Percentiles rank a stretch among this genome's conserved stretches.
These are phyloP conservation scores for Psittacara wagleri DNA, from an alignment of 2,113 vertebrate species.

Conservation along the genomic window DNA sequence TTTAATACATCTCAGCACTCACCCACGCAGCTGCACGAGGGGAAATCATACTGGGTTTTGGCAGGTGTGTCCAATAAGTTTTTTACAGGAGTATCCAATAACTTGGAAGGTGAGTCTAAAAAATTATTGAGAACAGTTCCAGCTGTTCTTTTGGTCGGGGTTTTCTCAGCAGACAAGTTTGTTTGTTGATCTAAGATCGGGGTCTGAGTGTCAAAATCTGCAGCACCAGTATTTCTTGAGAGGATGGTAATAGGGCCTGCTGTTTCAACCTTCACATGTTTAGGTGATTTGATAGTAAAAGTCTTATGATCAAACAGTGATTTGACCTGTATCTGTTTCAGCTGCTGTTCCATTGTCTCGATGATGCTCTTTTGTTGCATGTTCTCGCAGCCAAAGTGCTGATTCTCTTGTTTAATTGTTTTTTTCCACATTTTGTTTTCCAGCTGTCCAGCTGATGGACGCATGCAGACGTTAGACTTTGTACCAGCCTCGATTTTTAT, in stretches of 20 bases:
- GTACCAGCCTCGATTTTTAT: slow-evolving; percentile 84
- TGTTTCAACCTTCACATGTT: slow-evolving; percentile 90
- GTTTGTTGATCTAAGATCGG: slow-evolving; percentile 68
- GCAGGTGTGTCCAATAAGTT: slow-evolving; percentile 91
- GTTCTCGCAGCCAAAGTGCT: slow-evolving; percentile 74
- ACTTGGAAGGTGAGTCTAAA: slow-evolving; percentile 93
- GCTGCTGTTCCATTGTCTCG: slow-evolving; percentile 92
- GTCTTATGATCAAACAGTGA: slow-evolving; percentile 89
- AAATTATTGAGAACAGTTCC: slow-evolving; percentile 88
- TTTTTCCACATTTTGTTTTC: slow-evolving; percentile 75
- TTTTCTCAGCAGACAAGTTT: slow-evolving; percentile 76
- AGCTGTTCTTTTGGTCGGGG: slow-evolving; percentile 86
- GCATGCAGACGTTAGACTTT: slow-evolving; percentile 73
- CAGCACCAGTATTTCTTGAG: slow-evolving; percentile 77
- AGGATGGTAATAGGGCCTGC: slow-evolving; percentile 85
- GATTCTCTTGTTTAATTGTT: slow-evolving; percentile 85
- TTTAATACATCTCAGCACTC: slow-evolving; percentile 70
- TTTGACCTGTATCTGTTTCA: slow-evolving; percentile 89
- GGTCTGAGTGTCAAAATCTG: slow-evolving; percentile 67
- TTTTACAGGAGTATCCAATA: slow-evolving; percentile 81
- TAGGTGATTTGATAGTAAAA: slow-evolving; percentile 82
- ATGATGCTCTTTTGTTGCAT: slow-evolving; percentile 85
- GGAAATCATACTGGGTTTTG: slow-evolving; percentile 97
- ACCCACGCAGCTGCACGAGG: slow-evolving; percentile 96
- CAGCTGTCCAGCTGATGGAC: slow-evolving; percentile 53